Percentiles rank a stretch among this genome's conserved stretches.
These are phyloP conservation scores for Saccostrea echinata DNA, from an alignment of 1,140 invertebrate species.

Conservation along the genomic window DNA sequence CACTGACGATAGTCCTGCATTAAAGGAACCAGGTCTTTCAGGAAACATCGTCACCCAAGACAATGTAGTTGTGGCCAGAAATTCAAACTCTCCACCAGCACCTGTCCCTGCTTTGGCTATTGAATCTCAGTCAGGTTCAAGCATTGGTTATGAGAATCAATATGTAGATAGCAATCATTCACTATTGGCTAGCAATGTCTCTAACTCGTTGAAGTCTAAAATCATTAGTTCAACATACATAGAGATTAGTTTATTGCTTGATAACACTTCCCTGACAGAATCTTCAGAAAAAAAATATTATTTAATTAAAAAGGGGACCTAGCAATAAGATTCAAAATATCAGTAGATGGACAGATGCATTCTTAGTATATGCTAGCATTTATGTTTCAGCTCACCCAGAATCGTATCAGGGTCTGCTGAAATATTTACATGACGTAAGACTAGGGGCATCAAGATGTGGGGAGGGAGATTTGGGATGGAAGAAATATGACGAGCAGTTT, in stretches of 20 bases:
- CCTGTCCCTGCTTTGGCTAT: no score
- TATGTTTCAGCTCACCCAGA: conserved; percentile 13
- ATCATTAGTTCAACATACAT: neutral
- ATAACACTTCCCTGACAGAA: neutral
- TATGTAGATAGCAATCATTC: no score
- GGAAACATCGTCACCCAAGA: no score
- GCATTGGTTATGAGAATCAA: no score
- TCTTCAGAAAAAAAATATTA: neutral
- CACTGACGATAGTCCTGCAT: no score
- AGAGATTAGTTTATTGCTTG: neutral
- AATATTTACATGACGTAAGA: conserved; percentile 26
- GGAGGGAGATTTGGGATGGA: neutral
- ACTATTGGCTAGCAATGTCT: conserved; percentile 11
- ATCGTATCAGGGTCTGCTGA: neutral
- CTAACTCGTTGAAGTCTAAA: neutral
- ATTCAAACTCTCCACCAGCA: no score
- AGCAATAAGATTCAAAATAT: neutral
- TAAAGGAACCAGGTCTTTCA: no score
- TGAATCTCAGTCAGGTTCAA: no score
- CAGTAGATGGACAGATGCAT: conserved; percentile 41
- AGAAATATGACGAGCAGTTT: conserved; percentile 37
- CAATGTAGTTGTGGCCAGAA: no score
- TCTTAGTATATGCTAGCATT: conserved; percentile 27
- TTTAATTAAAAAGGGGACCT: neutral
- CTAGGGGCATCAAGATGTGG: neutral